These are phyloP conservation scores for Pseudoips prasinana DNA, from an alignment of 2,888 invertebrate species.

Conservation along the genomic window DNA sequence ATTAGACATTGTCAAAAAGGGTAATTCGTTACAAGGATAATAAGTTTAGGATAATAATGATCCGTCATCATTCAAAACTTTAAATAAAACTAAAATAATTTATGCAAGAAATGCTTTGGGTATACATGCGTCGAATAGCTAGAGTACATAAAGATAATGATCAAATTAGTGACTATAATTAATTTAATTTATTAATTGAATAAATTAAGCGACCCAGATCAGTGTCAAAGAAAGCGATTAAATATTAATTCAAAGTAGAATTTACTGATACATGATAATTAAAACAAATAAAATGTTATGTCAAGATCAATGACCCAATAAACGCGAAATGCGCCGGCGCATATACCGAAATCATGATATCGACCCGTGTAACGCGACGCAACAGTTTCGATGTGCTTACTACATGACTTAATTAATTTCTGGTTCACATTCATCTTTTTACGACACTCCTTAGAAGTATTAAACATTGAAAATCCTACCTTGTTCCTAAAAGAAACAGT, in stretches of 20 bases:
- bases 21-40: slow-evolving; percentile 6
- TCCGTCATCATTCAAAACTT: no score
- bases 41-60: no score
- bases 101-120: no score
- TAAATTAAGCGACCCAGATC: no score
- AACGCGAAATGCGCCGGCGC: slow-evolving; percentile 26
- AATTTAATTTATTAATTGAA: no score
- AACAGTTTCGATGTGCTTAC: slow-evolving; percentile 65
- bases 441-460: slow-evolving; percentile 13
- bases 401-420: slow-evolving; percentile 70
- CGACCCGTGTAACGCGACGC: slow-evolving; percentile 63
- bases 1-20: slow-evolving; percentile 2
- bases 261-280: no score
- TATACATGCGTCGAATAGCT: no score
- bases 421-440: slow-evolving; percentile 46
- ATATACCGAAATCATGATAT: slow-evolving; percentile 40
- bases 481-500: slow-evolving; percentile 3
- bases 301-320: slow-evolving; percentile 29
- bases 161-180: no score
- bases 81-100: no score
- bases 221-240: no score
- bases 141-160: no score
- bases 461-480: slow-evolving; percentile 7
- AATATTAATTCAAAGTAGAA: no score
- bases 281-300: slow-evolving; percentile 11